Base-by-base conservation (phyloP, 1,140 invertebrate species). In the Drosophila ercepeae region DNA sequence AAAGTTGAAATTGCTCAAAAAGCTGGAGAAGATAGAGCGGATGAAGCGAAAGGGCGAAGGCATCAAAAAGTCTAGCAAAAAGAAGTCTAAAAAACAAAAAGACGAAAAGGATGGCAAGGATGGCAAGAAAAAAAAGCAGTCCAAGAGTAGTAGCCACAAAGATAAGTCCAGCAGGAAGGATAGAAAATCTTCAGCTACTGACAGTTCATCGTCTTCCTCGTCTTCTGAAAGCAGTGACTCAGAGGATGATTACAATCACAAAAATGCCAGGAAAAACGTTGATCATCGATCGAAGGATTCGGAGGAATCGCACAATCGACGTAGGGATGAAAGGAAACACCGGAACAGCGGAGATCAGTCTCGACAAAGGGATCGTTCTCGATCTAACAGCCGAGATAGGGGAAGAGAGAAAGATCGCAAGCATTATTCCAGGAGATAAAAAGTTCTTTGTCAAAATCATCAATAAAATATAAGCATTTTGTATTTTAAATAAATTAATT, bases 1-100 rank as follows among this genome's bases (percentile, higher is more conserved):
- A 79, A 98, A 98, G 89, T 95, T 97, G 72, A 98, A 97, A 86
- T 91, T 99, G 45, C 92, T 99, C 3, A 97, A 96, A 94, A 96
- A 96, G 93, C 90, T 97, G 21, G 94, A 96, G 69, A 96, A 96
- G 92, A 91, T 97, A 27, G 95, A 97, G 73, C 95, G 94, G 64
- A 92, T 93, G 69, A 94, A 94, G 70, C 82, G 82, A 8, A 88
- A 82, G 16, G 75, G 69, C 7, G 82, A 72, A 13, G 14, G 9
- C 18, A 81, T 21, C 57, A 81, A 54, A 7, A 71, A 59, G 7
- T 48, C 54, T 0, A 14, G 44, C 3, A 84, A 84, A 14, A 90
- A 83, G 9, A 88, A 82, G 41, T 19, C 68, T 0, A 79, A 89
- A 50, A 90, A 89, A 18, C 21, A 19, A 18, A 67, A 49, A 11